These are phyloP conservation scores for Lasioglossum marginatum DNA, from an alignment of 2,888 invertebrate genomes.

Conservation along the genomic window DNA sequence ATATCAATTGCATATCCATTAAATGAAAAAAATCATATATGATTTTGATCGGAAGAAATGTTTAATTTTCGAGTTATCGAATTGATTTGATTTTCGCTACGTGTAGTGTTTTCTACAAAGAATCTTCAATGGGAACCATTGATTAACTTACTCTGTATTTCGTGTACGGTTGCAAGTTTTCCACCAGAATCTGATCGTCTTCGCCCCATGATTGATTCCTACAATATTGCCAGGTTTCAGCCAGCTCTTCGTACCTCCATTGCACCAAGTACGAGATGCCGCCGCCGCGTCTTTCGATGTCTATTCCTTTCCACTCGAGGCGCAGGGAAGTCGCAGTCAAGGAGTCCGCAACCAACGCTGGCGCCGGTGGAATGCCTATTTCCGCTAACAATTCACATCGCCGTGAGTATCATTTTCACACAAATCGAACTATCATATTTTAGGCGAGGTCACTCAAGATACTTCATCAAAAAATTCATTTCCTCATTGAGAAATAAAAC, in stretches of 20 bases:
- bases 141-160: slow-evolving; percentile 91
- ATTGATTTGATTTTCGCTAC: neutral
- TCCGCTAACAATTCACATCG: slow-evolving; percentile 84
- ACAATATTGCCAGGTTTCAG: slow-evolving; percentile 93
- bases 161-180: slow-evolving; percentile 93
- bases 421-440: neutral
- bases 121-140: neutral
- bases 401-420: neutral
- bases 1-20: no score
- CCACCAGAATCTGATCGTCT: slow-evolving; percentile 89
- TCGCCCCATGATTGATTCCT: slow-evolving; percentile 90
- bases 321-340: slow-evolving; percentile 91
- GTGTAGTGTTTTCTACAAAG: neutral
- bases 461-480: no score
- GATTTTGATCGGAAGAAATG: no score
- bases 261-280: slow-evolving; percentile 89
- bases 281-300: slow-evolving; percentile 83
- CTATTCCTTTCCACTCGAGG: slow-evolving; percentile 89
- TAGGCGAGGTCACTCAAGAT: neutral
- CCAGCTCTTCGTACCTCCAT: slow-evolving; percentile 90
- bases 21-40: no score
- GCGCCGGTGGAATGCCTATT: slow-evolving; percentile 90
- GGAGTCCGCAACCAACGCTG: slow-evolving; percentile 92
- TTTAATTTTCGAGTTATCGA: no score
- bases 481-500: neutral